Percentiles rank a stretch among this genome's conserved stretches.
Evolutionary conservation across 1,140 invertebrate species (phyloP).

Genomic region (Condylostylus longicornis): DNA sequence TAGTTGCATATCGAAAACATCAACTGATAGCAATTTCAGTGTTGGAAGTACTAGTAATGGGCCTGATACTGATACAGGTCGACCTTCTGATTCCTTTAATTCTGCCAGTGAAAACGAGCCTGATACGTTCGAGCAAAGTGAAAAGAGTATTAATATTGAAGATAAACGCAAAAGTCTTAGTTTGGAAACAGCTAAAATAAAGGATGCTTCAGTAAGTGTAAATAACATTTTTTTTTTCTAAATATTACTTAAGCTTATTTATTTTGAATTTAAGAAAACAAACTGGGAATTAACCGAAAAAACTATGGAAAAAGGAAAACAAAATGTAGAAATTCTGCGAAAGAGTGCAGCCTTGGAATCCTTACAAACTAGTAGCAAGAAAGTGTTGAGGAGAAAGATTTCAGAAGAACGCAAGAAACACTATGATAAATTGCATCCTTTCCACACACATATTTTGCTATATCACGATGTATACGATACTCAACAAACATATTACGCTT

Average conservation of each 20-base stretch:
- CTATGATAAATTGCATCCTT: conserved; percentile 42
- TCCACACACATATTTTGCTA: conserved; percentile 70
- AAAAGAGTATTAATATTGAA: conserved; percentile 22
- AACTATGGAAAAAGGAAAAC: conserved; percentile 27
- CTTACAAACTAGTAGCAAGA: conserved; percentile 5
- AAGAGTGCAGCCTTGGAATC: conserved; percentile 16
- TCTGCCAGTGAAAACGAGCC: conserved; percentile 8
- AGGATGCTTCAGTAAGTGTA: background rate
- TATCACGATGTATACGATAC: conserved; percentile 73
- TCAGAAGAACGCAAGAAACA: conserved; percentile 4
- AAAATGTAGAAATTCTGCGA: conserved; percentile 27
- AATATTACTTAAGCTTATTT: background rate
- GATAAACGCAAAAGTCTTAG: conserved; percentile 31
- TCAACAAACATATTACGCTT: conserved; percentile 57
- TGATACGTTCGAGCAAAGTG: conserved; percentile 2
- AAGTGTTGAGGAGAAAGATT: conserved; percentile 13
- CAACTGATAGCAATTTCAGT: conserved; percentile 27
- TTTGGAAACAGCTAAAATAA: conserved; percentile 20
- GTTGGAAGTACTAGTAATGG: conserved; percentile 10
- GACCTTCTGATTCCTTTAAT: conserved; percentile 4
- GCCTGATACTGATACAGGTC: no score
- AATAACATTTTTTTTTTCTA: no score
- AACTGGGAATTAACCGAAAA: conserved; percentile 19
- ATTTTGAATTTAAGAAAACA: conserved; percentile 13
- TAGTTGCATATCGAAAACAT: conserved; percentile 29